Evolutionary conservation across 2,797 vertebrate species (phyloP).

Genomic region (Pelodytes ibericus): DNA sequence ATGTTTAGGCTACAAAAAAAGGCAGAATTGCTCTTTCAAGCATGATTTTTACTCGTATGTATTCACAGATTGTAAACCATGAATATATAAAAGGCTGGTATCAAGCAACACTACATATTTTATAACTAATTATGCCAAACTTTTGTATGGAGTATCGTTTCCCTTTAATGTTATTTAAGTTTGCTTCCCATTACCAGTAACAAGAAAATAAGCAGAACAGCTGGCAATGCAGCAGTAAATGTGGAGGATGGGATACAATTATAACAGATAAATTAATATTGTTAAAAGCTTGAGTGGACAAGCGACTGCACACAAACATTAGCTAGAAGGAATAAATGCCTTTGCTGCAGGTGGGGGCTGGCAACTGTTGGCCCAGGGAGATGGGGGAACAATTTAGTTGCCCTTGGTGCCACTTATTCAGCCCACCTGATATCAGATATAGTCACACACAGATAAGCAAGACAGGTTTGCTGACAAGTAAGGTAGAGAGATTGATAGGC

Average conservation of each 20-base stretch:
- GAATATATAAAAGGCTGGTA: background rate
- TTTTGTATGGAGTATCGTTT: background rate
- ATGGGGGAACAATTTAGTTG: no score
- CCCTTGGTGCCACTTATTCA: no score
- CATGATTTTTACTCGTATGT: background rate
- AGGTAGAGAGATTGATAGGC: no score
- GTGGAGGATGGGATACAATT: background rate
- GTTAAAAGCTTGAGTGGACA: background rate
- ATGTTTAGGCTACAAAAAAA: no score
- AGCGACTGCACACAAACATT: background rate
- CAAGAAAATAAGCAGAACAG: background rate
- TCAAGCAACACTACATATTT: background rate
- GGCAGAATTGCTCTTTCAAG: no score
- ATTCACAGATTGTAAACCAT: background rate
- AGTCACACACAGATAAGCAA: no score
- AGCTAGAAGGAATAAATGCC: no score
- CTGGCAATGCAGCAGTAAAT: background rate
- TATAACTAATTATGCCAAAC: constrained; percentile 10
- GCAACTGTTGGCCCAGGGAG: no score
- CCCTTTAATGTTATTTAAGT: background rate
- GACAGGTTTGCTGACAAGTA: no score
- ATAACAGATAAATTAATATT: background rate
- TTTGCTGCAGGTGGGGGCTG: no score
- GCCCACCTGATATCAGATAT: no score
- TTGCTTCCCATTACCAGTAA: background rate